phyloP scores from a whole-genome alignment of 2,888 invertebrate genomes.

The Lasius platythorax region DNA sequence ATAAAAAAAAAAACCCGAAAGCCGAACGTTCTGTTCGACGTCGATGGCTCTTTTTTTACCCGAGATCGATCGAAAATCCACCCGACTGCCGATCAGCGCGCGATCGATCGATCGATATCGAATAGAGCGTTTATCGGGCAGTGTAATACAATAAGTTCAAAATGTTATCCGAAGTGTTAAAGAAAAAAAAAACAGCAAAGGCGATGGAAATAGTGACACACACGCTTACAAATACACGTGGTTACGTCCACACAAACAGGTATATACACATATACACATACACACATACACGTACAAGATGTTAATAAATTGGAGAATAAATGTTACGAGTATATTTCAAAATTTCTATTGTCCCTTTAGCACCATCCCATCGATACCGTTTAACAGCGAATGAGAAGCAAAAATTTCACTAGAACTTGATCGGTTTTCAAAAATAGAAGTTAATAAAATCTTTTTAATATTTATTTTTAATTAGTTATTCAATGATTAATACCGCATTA shows the following conservation, averaged over 20 bases:
- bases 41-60: constrained; percentile 60
- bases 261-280: constrained; percentile 12
- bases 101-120: constrained; percentile 63
- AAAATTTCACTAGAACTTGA: not conserved
- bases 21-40: constrained; percentile 69
- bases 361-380: not conserved
- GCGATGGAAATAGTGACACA: constrained; percentile 61
- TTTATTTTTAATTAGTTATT: not conserved
- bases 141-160: constrained; percentile 73
- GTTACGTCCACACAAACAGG: constrained; percentile 3
- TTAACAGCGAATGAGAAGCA: not conserved
- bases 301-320: constrained; percentile 82
- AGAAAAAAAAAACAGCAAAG: constrained; percentile 58
- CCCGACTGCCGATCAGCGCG: constrained; percentile 3
- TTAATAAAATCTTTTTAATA: not conserved
- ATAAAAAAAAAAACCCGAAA: constrained; percentile 44
- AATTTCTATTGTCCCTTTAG: constrained; percentile 51
- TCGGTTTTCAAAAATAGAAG: not conserved
- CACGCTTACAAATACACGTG: constrained; percentile 55
- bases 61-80: constrained; percentile 47
- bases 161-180: constrained; percentile 46
- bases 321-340: constrained; percentile 83
- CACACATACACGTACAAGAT: constrained; percentile 69
- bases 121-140: constrained; percentile 73
- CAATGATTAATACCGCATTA: not conserved